Conservation (phyloP, 1,140 invertebrate species). For the Cephus cinctus region DNA sequence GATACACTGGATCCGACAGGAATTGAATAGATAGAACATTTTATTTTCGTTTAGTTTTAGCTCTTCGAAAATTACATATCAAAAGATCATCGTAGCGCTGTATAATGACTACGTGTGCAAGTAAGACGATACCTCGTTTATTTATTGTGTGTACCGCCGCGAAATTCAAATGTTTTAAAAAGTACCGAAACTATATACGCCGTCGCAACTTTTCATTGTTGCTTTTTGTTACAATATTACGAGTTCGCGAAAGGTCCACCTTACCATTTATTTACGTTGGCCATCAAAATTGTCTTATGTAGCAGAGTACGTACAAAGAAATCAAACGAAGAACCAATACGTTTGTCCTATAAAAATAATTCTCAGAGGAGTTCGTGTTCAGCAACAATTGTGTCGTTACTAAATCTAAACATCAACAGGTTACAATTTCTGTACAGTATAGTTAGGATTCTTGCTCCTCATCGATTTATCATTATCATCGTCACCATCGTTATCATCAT, state of each 20-base stretch:
- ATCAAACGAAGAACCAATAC: constrained; percentile 24
- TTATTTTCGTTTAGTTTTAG: too few relatives aligned
- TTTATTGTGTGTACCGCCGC: constrained; percentile 11
- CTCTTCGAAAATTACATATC: too few relatives aligned
- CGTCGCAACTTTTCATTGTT: too few relatives aligned
- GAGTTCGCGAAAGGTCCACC: constrained; percentile 1
- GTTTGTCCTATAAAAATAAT: constrained; percentile 43
- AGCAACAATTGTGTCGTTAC: constrained; percentile 34
- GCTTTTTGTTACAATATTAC: too few relatives aligned
- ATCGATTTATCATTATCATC: too few relatives aligned
- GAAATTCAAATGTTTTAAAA: too few relatives aligned
- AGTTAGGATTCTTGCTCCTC: constrained; percentile 33
- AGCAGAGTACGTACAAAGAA: constrained; percentile 16
- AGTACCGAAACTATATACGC: too few relatives aligned
- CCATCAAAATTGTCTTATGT: constrained; percentile 17
- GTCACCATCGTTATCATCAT: constrained; percentile 27
- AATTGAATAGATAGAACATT: too few relatives aligned
- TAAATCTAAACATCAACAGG: constrained; percentile 31
- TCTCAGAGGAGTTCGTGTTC: constrained; percentile 30
- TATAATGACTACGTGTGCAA: constrained; percentile 11
- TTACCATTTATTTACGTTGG: constrained; percentile 22
- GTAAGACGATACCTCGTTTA: constrained; percentile 13
- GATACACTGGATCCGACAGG: too few relatives aligned
- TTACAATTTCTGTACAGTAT: constrained; percentile 33
- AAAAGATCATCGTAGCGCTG: too few relatives aligned